Conservation (phyloP, 1,140 invertebrate genomes). For the Philaenus spumarius region DNA sequence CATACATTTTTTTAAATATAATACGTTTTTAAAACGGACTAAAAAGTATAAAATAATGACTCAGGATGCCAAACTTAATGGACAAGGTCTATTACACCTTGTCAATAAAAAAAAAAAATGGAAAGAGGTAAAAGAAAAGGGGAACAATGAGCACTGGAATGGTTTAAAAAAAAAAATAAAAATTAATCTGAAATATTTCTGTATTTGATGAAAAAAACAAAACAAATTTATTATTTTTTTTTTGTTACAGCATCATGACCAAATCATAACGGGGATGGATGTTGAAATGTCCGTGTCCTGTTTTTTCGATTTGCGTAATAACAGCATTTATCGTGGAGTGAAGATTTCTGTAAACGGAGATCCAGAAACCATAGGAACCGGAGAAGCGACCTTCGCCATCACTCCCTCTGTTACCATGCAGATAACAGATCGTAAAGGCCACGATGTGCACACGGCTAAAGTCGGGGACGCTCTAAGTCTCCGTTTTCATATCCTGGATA, state of each 20-base stretch:
- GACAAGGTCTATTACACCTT: too few species aligned
- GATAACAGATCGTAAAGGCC: slow-evolving; percentile 43
- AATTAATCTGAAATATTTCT: too few species aligned
- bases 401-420: slow-evolving; percentile 48
- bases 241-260: slow-evolving; percentile 45
- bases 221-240: slow-evolving; percentile 1
- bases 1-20: too few species aligned
- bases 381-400: slow-evolving; percentile 44
- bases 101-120: too few species aligned
- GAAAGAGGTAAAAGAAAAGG: too few species aligned
- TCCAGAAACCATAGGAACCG: slow-evolving; percentile 24
- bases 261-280: slow-evolving; percentile 49
- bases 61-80: too few species aligned
- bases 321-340: slow-evolving; percentile 43
- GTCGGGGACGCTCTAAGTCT: slow-evolving; percentile 47
- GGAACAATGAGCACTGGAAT: too few species aligned
- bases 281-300: slow-evolving; percentile 46
- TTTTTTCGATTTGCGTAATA: slow-evolving; percentile 46
- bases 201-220: too few species aligned
- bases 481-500: slow-evolving; percentile 45
- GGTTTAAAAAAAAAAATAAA: too few species aligned
- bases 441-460: slow-evolving; percentile 40
- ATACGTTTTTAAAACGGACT: too few species aligned
- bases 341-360: slow-evolving; percentile 38
- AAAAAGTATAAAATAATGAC: too few species aligned